These are phyloP conservation scores for Anthoptus insignis DNA, from an alignment of 2,888 invertebrate species.

Conservation along the genomic window DNA sequence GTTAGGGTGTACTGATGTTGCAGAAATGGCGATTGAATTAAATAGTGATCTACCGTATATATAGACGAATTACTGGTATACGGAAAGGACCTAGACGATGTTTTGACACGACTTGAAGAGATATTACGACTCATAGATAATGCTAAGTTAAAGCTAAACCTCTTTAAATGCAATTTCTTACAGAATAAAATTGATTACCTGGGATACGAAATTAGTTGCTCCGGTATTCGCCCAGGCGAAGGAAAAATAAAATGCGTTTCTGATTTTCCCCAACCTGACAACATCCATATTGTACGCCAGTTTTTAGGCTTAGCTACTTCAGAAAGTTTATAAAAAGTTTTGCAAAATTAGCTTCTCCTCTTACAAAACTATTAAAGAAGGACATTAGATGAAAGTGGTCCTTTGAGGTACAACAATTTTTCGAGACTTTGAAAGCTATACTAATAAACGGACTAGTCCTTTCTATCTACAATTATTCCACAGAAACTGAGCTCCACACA, in stretches of 20 bases:
- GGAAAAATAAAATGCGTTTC: not conserved
- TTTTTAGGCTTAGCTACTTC: not conserved
- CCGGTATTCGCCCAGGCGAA: not conserved
- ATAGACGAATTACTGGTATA: constrained; percentile 20
- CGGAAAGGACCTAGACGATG: not conserved
- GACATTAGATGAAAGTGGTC: not conserved
- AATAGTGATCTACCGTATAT: constrained; percentile 39
- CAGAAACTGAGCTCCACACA: constrained; percentile 45
- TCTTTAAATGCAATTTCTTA: not conserved
- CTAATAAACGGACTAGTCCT: constrained; percentile 46
- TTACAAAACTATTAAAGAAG: not conserved
- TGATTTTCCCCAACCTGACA: not conserved
- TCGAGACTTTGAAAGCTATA: not conserved
- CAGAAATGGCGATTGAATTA: constrained; percentile 47
- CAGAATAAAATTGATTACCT: not conserved
- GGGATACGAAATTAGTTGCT: not conserved
- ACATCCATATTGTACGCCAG: not conserved
- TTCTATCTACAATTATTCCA: constrained; percentile 50
- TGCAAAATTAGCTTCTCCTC: not conserved
- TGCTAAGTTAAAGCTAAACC: not conserved
- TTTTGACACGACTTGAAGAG: not conserved
- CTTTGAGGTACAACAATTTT: not conserved
- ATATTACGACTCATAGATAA: not conserved
- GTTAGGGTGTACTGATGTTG: constrained; percentile 43
- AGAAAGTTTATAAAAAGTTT: not conserved